These are phyloP conservation scores for Amphiprion ocellaris DNA, from an alignment of 2,113 vertebrate species.

Conservation along the genomic window DNA sequence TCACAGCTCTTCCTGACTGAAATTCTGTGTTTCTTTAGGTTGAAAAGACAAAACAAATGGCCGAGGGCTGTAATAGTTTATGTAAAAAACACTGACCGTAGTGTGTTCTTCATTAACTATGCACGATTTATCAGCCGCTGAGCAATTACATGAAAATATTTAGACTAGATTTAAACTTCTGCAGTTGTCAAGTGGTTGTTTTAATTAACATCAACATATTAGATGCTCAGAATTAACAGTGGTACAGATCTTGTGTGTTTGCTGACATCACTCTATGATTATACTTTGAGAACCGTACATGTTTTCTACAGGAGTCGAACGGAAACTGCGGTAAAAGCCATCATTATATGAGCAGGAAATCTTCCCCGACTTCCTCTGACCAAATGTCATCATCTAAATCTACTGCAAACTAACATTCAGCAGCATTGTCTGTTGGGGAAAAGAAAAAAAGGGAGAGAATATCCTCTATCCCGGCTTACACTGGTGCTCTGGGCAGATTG, in stretches of 20 bases:
- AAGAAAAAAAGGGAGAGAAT: constrained; percentile 6
- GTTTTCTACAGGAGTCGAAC: constrained; percentile 10
- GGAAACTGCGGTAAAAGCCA: constrained; percentile 9
- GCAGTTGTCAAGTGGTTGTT: no score
- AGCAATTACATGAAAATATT: neutral
- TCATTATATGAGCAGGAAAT: constrained; percentile 19
- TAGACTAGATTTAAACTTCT: no score
- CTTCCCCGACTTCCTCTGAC: constrained; percentile 7
- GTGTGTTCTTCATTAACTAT: neutral
- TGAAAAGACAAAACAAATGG: no score
- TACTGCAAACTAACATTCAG: constrained; percentile 12
- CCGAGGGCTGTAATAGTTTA: no score
- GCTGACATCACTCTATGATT: neutral
- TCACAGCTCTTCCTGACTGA: no score
- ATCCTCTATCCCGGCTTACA: constrained; percentile 48
- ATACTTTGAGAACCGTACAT: neutral
- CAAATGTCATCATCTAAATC: constrained; percentile 47
- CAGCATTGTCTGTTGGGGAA: constrained; percentile 25
- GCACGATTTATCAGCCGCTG: neutral
- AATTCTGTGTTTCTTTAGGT: no score
- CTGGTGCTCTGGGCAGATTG: constrained; percentile 49
- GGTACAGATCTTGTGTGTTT: neutral
- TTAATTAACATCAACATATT: no score
- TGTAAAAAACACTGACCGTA: no score
- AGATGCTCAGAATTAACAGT: no score